phyloP scores from a whole-genome alignment of 2,797 vertebrate genomes.

The Cheirogaleus major region DNA sequence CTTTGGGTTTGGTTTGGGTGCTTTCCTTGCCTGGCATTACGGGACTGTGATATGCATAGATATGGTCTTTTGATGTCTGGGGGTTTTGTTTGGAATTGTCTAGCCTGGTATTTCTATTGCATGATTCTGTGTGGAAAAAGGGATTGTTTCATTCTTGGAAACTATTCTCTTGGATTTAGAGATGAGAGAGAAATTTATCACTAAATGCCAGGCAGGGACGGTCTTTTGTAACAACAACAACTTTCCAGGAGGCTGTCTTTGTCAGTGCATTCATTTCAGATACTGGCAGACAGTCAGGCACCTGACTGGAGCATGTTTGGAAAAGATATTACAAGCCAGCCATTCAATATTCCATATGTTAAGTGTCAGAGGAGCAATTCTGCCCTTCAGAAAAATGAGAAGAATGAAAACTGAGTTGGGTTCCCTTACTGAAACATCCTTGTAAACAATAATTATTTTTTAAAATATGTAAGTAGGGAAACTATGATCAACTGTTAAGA shows the following conservation, averaged over 20 bases:
- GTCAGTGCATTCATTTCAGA: slow-evolving; percentile 66
- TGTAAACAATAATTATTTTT: slow-evolving; percentile 67
- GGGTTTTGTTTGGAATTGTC: slow-evolving; percentile 70
- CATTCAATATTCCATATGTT: slow-evolving; percentile 69
- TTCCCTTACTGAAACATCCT: slow-evolving; percentile 70
- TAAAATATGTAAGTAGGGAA: slow-evolving; percentile 60
- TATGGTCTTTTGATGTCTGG: slow-evolving; percentile 63
- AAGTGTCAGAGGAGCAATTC: slow-evolving; percentile 70
- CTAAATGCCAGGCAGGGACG: slow-evolving; percentile 42
- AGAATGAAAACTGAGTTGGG: slow-evolving; percentile 65
- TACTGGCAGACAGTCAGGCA: slow-evolving; percentile 81
- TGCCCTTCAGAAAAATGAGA: slow-evolving; percentile 77
- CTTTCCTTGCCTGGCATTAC: slow-evolving; percentile 54
- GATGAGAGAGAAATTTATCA: slow-evolving; percentile 76
- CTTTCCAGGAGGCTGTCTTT: slow-evolving; percentile 56
- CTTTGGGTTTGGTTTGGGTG: neutral
- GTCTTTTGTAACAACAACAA: slow-evolving; percentile 69
- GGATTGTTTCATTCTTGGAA: slow-evolving; percentile 64
- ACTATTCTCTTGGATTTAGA: slow-evolving; percentile 50
- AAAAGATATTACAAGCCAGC: slow-evolving; percentile 77
- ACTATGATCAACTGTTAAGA: slow-evolving; percentile 58
- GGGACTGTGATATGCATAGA: slow-evolving; percentile 65
- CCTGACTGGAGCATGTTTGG: slow-evolving; percentile 68
- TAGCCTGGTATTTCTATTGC: slow-evolving; percentile 42
- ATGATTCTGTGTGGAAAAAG: neutral